Evolutionary conservation across 2,888 invertebrate genomes (phyloP), one percentile per base, ranked within the genome.

Genomic region (Conops quadrifasciatus): DNA sequence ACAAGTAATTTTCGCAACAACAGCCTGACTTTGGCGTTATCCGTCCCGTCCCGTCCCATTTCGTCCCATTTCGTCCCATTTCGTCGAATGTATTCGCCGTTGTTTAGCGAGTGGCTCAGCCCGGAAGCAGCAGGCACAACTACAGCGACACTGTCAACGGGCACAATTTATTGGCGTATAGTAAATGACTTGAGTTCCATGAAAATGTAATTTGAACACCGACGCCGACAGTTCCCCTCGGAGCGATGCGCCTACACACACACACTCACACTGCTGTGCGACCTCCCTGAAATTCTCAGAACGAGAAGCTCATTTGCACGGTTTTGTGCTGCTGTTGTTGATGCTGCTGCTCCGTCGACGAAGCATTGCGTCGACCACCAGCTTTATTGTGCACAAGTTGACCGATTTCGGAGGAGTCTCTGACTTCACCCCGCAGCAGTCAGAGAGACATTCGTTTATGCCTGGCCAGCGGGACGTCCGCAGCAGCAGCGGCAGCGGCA

Each of bases 171-270:
- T 70, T 65, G 59, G 65, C 60, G 60, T n/a, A n/a, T n/a, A n/a
- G n/a, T 68, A 71, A 74, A 74, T 74, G 72, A 66, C 73, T 65
- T 73, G 47, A 43, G 72, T 72, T 67, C 71, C 47, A 66, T 66
- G 63, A 74, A 70, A 72, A 26, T 58, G 58, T 73, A 72, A 73
- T 72, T 71, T 63, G 45, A 26, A 21, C 67, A 56, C 67, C 26
- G 62, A 49, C 45, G 45, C 28, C 43, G 19, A 64, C 45, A 59
- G 47, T 13, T 9, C 62, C 49, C 58, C 30, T n/a, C n/a, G n/a
- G n/a, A n/a, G n/a, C n/a, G n/a, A n/a, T n/a, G n/a, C n/a, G n/a
- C n/a, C n/a, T n/a, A n/a, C n/a, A n/a, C n/a, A n/a, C 47, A 47
- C 49, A 58, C 28, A 56, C 9, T 11, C 21, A 49, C 53, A 19